phyloP scores from a whole-genome alignment of 37 sponge, comb jelly and placozoan species.

The Trichoplax adhaerens region DNA sequence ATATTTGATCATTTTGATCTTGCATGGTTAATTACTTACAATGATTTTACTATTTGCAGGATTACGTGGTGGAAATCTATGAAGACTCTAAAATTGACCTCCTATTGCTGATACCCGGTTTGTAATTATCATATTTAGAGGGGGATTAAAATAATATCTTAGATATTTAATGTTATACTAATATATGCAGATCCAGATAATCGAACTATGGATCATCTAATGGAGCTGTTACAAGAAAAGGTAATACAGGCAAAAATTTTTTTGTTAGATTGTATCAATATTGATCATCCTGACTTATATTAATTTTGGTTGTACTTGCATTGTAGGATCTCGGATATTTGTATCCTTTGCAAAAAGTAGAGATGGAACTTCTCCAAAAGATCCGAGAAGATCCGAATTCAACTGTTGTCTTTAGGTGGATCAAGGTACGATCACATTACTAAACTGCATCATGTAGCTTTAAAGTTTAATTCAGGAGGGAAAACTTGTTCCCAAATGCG shows the following conservation, averaged over 20 bases:
- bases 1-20: too few relatives aligned
- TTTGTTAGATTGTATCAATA: not conserved
- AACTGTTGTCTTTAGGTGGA: constrained; percentile 48
- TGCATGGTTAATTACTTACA: too few relatives aligned
- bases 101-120: too few relatives aligned
- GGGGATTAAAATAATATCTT: constrained; percentile 6
- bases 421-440: constrained; percentile 19
- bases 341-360: constrained; percentile 40
- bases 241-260: constrained; percentile 7
- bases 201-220: not conserved
- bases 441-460: too few relatives aligned
- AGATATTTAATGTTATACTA: constrained; percentile 6
- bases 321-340: constrained; percentile 43
- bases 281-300: not conserved
- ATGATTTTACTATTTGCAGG: too few relatives aligned
- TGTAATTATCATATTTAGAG: not conserved
- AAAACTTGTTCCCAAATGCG: too few relatives aligned
- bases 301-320: constrained; percentile 1
- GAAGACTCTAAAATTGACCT: too few relatives aligned
- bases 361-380: constrained; percentile 20
- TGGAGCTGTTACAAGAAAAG: constrained; percentile 28
- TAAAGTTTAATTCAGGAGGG: too few relatives aligned
- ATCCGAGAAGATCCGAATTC: constrained; percentile 19
- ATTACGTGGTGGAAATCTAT: too few relatives aligned
- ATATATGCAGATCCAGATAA: not conserved